Evolutionary conservation across 2,888 invertebrate species (phyloP).

Genomic region (Chloroclystis v-ata): DNA sequence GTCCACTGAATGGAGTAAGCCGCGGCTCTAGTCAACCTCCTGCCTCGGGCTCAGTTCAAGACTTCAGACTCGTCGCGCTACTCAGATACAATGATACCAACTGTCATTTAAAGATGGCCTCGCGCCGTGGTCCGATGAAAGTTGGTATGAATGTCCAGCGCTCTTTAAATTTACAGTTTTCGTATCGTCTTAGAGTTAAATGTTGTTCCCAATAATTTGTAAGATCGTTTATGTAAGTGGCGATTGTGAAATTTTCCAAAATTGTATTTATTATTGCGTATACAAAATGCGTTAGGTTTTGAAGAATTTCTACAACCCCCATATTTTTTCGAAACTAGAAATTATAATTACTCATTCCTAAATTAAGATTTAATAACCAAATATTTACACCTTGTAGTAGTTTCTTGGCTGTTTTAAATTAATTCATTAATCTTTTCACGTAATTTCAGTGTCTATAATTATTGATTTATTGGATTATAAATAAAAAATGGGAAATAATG

Average conservation of each 20-base stretch:
- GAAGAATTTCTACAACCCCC: constrained; percentile 49
- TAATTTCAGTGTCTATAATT: constrained; percentile 77
- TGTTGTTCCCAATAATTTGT: constrained; percentile 76
- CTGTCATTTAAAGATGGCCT: too few relatives aligned
- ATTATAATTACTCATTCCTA: constrained; percentile 72
- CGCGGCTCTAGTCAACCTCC: neutral
- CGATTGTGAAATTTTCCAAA: constrained; percentile 55
- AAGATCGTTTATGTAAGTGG: constrained; percentile 55
- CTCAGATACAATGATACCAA: constrained; percentile 21
- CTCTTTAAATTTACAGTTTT: constrained; percentile 44
- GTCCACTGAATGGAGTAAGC: neutral
- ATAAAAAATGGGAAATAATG: constrained; percentile 61
- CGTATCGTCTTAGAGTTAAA: constrained; percentile 65
- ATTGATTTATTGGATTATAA: constrained; percentile 75
- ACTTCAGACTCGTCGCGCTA: constrained; percentile 6
- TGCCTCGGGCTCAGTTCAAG: constrained; percentile 2
- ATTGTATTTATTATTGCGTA: constrained; percentile 25
- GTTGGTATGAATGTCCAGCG: constrained; percentile 24
- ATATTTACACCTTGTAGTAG: constrained; percentile 72
- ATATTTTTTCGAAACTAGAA: constrained; percentile 57
- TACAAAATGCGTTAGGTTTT: constrained; percentile 37
- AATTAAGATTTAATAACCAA: constrained; percentile 73
- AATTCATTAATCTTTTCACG: constrained; percentile 74
- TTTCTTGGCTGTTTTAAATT: constrained; percentile 76
- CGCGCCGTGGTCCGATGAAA: too few relatives aligned